Evolutionary conservation across 2,888 invertebrate species (phyloP).

Genomic region (Andrena trimmerana): DNA sequence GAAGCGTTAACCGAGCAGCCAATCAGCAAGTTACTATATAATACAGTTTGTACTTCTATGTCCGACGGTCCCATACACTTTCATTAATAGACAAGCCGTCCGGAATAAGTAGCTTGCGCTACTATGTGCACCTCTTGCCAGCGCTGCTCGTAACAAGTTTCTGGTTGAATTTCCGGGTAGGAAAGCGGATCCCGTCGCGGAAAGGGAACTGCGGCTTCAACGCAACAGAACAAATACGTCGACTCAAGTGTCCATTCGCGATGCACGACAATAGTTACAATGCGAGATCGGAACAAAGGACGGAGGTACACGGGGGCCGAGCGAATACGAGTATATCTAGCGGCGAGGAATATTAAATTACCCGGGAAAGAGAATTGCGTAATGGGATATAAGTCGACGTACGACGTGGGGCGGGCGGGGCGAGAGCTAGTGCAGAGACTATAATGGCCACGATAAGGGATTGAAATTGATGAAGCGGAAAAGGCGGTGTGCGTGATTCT

Average conservation of each 20-base stretch:
- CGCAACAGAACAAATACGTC: constrained; percentile 55
- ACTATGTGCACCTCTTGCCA: background rate
- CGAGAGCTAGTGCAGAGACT: background rate
- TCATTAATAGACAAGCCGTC: constrained; percentile 11
- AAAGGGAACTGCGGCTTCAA: constrained; percentile 39
- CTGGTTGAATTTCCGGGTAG: constrained; percentile 44
- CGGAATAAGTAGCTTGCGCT: constrained; percentile 8
- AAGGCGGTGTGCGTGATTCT: constrained; percentile 25
- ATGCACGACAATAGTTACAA: constrained; percentile 52
- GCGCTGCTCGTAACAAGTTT: constrained; percentile 22
- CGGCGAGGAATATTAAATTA: constrained; percentile 43
- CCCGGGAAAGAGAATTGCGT: constrained; percentile 17
- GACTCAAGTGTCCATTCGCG: constrained; percentile 62
- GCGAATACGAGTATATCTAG: background rate
- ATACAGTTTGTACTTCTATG: background rate
- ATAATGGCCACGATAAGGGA: constrained; percentile 38
- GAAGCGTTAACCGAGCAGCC: too few species aligned
- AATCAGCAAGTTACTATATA: too few species aligned
- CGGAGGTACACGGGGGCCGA: background rate
- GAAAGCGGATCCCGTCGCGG: constrained; percentile 42
- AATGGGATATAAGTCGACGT: constrained; percentile 33
- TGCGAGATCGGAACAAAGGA: constrained; percentile 50
- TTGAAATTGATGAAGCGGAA: constrained; percentile 36
- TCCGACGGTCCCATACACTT: background rate
- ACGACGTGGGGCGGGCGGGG: background rate